These are phyloP conservation scores for Steinernema hermaphroditum DNA, from an alignment of 2,888 invertebrate genomes.

Conservation along the genomic window DNA sequence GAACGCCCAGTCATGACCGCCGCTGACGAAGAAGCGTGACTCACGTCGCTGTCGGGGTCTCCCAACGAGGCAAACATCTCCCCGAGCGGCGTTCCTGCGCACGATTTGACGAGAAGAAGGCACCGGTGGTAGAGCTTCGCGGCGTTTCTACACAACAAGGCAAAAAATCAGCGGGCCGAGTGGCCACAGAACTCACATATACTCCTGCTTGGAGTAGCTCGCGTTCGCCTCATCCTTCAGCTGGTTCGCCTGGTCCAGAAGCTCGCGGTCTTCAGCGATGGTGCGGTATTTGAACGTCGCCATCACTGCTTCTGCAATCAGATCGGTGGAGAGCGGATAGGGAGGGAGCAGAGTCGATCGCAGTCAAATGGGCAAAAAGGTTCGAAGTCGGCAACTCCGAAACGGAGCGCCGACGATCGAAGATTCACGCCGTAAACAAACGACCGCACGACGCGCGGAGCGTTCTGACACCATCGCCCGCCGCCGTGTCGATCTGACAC, in stretches of 20 bases:
- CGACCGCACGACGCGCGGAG: too few relatives aligned
- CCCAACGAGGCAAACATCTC: neutral
- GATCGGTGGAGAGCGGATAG: too few relatives aligned
- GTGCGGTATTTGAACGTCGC: too few relatives aligned
- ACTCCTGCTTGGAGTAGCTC: neutral
- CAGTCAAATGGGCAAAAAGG: too few relatives aligned
- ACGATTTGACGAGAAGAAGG: neutral
- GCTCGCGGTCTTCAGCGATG: neutral
- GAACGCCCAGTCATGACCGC: neutral
- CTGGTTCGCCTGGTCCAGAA: neutral
- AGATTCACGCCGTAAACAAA: too few relatives aligned
- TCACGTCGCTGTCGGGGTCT: neutral
- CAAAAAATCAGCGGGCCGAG: too few relatives aligned
- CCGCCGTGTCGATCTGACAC: too few relatives aligned
- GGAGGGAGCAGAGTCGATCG: too few relatives aligned
- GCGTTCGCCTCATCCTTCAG: constrained; percentile 14
- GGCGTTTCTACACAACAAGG: neutral
- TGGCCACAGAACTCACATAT: neutral
- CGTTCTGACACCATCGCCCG: too few relatives aligned
- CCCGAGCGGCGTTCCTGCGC: neutral
- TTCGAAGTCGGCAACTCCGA: too few relatives aligned
- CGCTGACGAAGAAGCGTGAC: neutral
- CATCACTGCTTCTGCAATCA: too few relatives aligned
- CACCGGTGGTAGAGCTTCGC: constrained; percentile 6
- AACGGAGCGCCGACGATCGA: too few relatives aligned